Percentiles rank a stretch among this genome's conserved stretches.
phyloP scores from a whole-genome alignment of 2,797 vertebrate genomes.

The Psittacula derbiana region DNA sequence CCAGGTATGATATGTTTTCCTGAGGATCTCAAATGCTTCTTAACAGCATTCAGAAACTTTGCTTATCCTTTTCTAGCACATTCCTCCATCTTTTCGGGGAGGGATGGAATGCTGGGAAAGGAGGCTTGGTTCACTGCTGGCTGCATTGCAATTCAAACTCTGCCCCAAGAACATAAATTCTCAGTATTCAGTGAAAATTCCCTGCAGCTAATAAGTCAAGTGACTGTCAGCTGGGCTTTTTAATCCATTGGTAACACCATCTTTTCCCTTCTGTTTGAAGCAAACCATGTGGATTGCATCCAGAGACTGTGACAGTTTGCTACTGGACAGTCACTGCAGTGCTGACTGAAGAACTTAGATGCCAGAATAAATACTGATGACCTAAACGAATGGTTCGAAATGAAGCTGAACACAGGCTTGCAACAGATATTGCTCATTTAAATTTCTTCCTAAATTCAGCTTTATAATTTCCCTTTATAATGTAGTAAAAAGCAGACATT shows the following conservation, averaged over 20 bases:
- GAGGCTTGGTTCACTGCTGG: background rate
- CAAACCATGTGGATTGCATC: background rate
- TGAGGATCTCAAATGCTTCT: background rate
- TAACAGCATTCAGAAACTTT: background rate
- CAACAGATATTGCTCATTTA: background rate
- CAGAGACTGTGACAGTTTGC: background rate
- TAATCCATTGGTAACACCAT: background rate
- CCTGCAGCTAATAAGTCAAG: background rate
- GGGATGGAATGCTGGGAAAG: background rate
- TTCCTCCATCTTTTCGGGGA: background rate
- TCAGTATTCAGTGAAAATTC: background rate
- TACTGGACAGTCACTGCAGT: background rate
- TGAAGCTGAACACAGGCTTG: background rate
- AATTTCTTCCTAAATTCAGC: background rate
- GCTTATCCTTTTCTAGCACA: background rate
- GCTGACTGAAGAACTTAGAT: background rate
- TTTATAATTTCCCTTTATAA: background rate
- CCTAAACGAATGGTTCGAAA: background rate
- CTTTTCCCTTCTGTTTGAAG: background rate
- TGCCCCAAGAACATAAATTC: background rate
- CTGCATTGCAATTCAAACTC: background rate
- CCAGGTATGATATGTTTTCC: background rate
- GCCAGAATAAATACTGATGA: background rate
- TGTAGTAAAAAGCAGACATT: background rate
- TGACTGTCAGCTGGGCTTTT: background rate